phyloP scores from a whole-genome alignment of 1,140 invertebrate genomes.

The Artemia franciscana region DNA sequence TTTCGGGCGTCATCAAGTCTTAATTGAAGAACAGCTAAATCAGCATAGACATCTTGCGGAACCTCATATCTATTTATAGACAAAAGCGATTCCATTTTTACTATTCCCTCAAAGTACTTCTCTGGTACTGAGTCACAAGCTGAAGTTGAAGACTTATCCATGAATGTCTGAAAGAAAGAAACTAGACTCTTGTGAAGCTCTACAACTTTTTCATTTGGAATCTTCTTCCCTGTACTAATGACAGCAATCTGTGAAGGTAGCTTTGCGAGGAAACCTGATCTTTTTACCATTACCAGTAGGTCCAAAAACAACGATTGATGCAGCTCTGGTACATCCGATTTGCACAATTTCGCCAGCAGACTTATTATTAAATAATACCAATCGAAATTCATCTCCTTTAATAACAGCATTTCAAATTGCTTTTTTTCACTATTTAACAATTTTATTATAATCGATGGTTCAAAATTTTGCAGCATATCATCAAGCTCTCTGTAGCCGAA shows the following conservation, averaged over 20 bases:
- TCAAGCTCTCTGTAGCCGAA: neutral
- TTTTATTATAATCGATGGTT: neutral
- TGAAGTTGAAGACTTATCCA: neutral
- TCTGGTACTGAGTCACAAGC: constrained; percentile 2
- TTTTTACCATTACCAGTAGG: neutral
- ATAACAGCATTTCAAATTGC: neutral
- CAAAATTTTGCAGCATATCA: neutral
- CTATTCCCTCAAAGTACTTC: neutral
- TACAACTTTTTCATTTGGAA: neutral
- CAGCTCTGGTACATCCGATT: neutral
- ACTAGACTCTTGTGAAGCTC: neutral
- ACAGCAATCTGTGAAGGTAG: neutral
- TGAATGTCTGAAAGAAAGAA: neutral
- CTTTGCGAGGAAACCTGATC: neutral
- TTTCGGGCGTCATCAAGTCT: neutral
- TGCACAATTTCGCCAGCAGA: neutral
- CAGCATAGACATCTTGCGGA: neutral
- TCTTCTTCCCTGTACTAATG: neutral
- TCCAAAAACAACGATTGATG: neutral
- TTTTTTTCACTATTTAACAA: neutral
- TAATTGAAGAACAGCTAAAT: neutral
- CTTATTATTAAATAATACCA: neutral
- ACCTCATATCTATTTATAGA: neutral
- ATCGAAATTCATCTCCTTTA: neutral
- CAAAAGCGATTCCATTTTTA: neutral